Conservation (phyloP, 2,113 vertebrate genomes). For the Sturnus vulgaris region DNA sequence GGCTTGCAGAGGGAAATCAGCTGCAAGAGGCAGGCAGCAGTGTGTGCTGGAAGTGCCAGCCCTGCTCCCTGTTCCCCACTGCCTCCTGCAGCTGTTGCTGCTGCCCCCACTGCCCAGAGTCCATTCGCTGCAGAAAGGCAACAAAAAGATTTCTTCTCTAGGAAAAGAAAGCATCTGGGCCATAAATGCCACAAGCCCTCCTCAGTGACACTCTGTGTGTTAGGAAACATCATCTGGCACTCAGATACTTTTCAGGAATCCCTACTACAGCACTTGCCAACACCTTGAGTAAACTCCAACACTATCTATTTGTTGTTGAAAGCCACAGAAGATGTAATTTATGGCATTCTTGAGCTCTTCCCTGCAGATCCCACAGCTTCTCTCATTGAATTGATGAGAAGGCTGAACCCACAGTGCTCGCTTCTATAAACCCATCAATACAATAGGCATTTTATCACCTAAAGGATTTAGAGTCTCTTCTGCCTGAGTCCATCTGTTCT, state of each 20-base stretch:
- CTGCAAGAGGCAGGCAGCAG: not conserved
- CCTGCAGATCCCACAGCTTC: not conserved
- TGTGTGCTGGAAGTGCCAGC: rapidly evolving
- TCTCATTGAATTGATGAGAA: not conserved
- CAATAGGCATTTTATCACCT: not conserved
- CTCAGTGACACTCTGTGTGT: not conserved
- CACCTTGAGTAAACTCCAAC: not conserved
- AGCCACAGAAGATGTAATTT: not conserved
- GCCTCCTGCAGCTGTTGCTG: not conserved
- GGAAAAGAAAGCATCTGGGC: not conserved
- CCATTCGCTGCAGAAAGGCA: not conserved
- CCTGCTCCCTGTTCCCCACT: not conserved
- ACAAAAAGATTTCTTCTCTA: not conserved
- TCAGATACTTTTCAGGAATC: not conserved
- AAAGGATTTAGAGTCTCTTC: not conserved
- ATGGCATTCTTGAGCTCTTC: not conserved
- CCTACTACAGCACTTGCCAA: not conserved
- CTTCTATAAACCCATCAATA: not conserved
- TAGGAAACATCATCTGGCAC: not conserved
- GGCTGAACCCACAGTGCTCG: not conserved
- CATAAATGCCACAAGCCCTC: not conserved
- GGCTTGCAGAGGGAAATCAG: not conserved
- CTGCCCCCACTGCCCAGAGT: not conserved
- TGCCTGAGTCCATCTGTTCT: not conserved
- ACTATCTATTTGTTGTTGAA: not conserved